phyloP scores from a whole-genome alignment of 2,797 vertebrate species.

The Anguilla obscura region DNA sequence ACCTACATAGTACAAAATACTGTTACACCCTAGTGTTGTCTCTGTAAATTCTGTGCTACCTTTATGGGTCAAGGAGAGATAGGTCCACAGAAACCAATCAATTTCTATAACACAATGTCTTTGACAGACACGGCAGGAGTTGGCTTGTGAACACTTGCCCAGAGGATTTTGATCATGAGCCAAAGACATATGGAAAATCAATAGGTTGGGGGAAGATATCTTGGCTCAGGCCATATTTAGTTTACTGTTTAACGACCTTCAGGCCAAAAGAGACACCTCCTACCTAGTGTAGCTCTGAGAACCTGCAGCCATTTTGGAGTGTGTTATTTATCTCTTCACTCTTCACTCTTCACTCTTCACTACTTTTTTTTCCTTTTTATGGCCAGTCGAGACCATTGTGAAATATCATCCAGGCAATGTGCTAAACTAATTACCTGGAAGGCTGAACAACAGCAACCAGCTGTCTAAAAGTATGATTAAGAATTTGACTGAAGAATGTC shows the following conservation, averaged over 20 bases:
- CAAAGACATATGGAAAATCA: constrained; percentile 48
- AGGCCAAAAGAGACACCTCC: constrained; percentile 21
- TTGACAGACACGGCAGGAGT: constrained; percentile 42
- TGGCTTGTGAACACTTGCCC: constrained; percentile 30
- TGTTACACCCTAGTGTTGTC: neutral
- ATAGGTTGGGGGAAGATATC: constrained; percentile 37
- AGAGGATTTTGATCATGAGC: constrained; percentile 38
- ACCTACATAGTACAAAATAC: neutral
- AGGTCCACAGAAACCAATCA: constrained; percentile 36
- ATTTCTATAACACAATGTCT: constrained; percentile 44
- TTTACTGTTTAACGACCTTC: constrained; percentile 36
- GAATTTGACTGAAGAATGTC: constrained; percentile 53
- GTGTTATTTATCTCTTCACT: constrained; percentile 2
- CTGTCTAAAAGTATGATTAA: constrained; percentile 47
- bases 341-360: too few species aligned
- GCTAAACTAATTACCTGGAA: constrained; percentile 46
- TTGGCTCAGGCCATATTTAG: constrained; percentile 36
- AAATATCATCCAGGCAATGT: constrained; percentile 11
- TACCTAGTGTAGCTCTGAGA: constrained; percentile 18
- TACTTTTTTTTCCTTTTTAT: neutral
- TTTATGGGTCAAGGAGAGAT: constrained; percentile 42
- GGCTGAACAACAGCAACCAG: constrained; percentile 52
- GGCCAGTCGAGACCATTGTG: neutral
- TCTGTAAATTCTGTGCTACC: constrained; percentile 21
- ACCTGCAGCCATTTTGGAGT: constrained; percentile 15